Evolutionary conservation across 1,140 invertebrate genomes (phyloP).

Genomic region (Drosophila rhopaloa): DNA sequence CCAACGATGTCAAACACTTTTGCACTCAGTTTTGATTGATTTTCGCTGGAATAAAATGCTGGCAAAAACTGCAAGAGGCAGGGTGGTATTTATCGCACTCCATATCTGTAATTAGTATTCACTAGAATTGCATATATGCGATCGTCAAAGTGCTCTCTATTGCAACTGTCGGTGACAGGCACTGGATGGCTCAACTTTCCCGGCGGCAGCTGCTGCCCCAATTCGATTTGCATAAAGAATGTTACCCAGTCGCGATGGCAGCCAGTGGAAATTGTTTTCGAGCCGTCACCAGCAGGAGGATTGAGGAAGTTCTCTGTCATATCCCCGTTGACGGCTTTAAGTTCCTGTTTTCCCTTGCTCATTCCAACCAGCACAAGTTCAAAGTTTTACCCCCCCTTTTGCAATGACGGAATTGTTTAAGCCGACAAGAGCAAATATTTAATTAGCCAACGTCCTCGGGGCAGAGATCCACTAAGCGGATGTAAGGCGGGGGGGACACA

Average conservation of each 20-base stretch:
- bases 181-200: neutral
- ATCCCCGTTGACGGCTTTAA: constrained; percentile 29
- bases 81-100: constrained; percentile 10
- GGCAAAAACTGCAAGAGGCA: neutral
- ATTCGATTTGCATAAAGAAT: constrained; percentile 55
- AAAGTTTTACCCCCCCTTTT: constrained; percentile 29
- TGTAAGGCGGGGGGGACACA: constrained; percentile 12
- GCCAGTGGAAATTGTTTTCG: constrained; percentile 45
- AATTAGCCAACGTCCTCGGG: constrained; percentile 54
- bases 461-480: constrained; percentile 11
- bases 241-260: constrained; percentile 2
- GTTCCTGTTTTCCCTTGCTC: constrained; percentile 14
- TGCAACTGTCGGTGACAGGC: neutral
- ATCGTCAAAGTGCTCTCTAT: neutral
- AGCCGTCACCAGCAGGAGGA: constrained; percentile 35
- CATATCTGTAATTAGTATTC: constrained; percentile 55
- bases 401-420: constrained; percentile 58
- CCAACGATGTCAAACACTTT: constrained; percentile 56
- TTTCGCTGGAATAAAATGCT: constrained; percentile 17
- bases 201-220: constrained; percentile 8
- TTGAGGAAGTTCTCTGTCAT: constrained; percentile 18
- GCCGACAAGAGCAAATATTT: constrained; percentile 70
- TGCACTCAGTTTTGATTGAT: constrained; percentile 71
- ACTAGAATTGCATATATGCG: constrained; percentile 14
- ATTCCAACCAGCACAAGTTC: neutral